Evolutionary conservation across 2,797 vertebrate genomes (phyloP).

Genomic region (Enteromius thamalakanensis): DNA sequence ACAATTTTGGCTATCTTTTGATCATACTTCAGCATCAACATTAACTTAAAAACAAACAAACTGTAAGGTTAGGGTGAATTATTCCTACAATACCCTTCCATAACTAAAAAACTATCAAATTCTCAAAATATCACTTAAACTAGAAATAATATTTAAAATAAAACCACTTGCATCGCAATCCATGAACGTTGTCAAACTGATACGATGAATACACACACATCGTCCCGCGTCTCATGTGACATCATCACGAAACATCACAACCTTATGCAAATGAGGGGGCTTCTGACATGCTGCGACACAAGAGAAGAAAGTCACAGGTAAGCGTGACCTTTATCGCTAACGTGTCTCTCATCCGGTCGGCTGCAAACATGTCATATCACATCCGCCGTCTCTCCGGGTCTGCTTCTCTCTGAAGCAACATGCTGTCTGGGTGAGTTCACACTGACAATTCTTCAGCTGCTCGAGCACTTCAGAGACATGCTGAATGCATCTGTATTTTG

Average conservation of each 20-base stretch:
- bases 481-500: slow-evolving; percentile 2
- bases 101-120: neutral
- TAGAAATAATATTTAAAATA: neutral
- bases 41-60: too few species aligned
- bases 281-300: neutral
- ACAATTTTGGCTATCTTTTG: too few species aligned
- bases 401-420: slow-evolving; percentile 7
- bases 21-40: too few species aligned
- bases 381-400: neutral
- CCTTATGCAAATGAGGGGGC: neutral
- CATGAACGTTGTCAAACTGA: neutral
- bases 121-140: neutral
- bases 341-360: neutral
- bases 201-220: too few species aligned
- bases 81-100: neutral
- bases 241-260: neutral
- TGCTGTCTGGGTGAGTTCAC: neutral
- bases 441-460: slow-evolving; percentile 1
- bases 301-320: neutral
- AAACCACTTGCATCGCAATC: neutral
- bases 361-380: slow-evolving; percentile 4
- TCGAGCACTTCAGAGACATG: neutral
- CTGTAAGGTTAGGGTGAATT: neutral
- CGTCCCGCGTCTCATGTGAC: neutral
- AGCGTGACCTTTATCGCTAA: slow-evolving; percentile 15